Conservation (phyloP, 2,888 invertebrate species). For the Papilio protenor region DNA sequence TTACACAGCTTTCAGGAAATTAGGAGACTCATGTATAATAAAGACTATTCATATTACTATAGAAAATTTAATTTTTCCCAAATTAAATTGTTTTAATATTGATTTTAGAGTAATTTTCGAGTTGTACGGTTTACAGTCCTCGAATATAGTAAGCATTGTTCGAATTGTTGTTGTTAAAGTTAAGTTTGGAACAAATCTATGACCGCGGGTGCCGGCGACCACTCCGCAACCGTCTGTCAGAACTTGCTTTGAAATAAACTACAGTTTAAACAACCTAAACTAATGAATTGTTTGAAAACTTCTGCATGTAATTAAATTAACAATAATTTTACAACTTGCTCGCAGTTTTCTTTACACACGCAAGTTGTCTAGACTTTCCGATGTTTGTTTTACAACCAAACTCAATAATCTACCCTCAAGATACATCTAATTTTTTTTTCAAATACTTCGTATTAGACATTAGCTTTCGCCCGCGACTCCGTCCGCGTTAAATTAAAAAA, state of each 20-base stretch:
- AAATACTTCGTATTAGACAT: not conserved
- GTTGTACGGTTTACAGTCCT: constrained; percentile 24
- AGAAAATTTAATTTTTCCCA: not conserved
- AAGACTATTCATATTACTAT: not conserved
- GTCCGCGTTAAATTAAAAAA: too few relatives aligned
- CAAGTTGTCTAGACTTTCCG: not conserved
- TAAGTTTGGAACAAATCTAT: constrained; percentile 42
- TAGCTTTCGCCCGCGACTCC: too few relatives aligned
- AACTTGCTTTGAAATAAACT: constrained; percentile 31
- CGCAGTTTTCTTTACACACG: not conserved
- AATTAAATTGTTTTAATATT: constrained; percentile 10
- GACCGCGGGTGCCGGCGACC: constrained; percentile 25
- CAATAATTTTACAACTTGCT: not conserved
- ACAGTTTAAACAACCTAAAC: constrained; percentile 31
- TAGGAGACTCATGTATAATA: too few relatives aligned
- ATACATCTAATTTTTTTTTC: not conserved
- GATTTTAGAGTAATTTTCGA: constrained; percentile 34
- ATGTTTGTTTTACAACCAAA: not conserved
- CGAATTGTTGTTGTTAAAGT: constrained; percentile 39
- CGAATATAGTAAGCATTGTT: constrained; percentile 35
- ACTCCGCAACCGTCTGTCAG: constrained; percentile 33
- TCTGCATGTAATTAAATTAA: not conserved
- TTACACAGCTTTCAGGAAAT: too few relatives aligned
- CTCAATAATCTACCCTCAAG: not conserved
- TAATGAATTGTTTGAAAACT: constrained; percentile 24